Evolutionary conservation across 1,140 invertebrate genomes (phyloP).

Genomic region (Trichonephila inaurata): DNA sequence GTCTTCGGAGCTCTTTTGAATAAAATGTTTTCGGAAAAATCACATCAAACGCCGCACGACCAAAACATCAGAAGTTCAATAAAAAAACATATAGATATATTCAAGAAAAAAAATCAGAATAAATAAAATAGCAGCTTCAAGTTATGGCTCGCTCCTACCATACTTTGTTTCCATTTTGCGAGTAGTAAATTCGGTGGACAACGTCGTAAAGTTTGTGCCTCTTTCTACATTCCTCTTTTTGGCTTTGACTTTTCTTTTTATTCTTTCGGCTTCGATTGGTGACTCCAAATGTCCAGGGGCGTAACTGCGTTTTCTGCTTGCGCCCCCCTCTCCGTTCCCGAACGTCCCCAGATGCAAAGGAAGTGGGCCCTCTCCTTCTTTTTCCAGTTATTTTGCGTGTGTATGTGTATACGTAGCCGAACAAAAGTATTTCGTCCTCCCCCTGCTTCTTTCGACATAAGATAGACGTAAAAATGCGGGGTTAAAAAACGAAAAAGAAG

Average conservation of each 20-base stretch:
- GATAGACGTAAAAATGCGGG: conserved; percentile 55
- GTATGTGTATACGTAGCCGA: conserved; percentile 67
- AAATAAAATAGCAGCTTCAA: conserved; percentile 64
- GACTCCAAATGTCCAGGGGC: conserved; percentile 74
- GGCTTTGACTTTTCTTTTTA: conserved; percentile 40
- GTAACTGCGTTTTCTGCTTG: conserved; percentile 65
- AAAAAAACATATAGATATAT: conserved; percentile 31
- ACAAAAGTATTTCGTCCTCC: conserved; percentile 60
- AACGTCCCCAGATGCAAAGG: conserved; percentile 63
- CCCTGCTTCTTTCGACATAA: conserved; percentile 7
- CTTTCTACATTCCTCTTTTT: conserved; percentile 30
- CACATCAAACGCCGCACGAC: conserved; percentile 34
- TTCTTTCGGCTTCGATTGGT: conserved; percentile 65
- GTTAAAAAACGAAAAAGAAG: conserved; percentile 11
- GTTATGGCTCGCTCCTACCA: conserved; percentile 64
- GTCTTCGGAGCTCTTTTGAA: not conserved
- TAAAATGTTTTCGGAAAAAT: conserved; percentile 51
- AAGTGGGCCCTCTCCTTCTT: conserved; percentile 56
- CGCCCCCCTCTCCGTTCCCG: not conserved
- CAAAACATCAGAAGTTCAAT: conserved; percentile 25
- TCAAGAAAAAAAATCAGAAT: conserved; percentile 32
- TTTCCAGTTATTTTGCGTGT: conserved; percentile 68
- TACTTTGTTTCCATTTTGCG: conserved; percentile 76
- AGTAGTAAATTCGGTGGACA: conserved; percentile 74
- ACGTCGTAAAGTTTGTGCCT: conserved; percentile 75